These are phyloP conservation scores for Hippotragus niger DNA, from an alignment of 2,113 vertebrate genomes.

Conservation along the genomic window DNA sequence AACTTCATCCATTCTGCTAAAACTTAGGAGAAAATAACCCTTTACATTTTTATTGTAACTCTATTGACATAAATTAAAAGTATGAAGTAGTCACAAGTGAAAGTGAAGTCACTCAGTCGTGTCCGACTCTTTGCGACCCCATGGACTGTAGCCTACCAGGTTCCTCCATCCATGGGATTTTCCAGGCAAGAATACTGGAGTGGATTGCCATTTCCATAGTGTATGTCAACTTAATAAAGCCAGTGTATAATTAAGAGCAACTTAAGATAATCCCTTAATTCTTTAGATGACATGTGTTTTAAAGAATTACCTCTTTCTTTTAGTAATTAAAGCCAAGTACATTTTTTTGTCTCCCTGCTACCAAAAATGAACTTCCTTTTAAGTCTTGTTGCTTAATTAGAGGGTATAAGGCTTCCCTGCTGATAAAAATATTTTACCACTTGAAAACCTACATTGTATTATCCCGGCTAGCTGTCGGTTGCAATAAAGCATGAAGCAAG, in stretches of 20 bases:
- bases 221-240: neutral
- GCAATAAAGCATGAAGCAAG: constrained; percentile 38
- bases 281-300: neutral
- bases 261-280: constrained; percentile 27
- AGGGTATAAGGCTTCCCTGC: constrained; percentile 20
- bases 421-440: neutral
- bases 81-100: neutral
- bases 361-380: constrained; percentile 44
- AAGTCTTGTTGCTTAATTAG: constrained; percentile 55
- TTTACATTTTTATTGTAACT: constrained; percentile 2
- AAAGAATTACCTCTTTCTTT: constrained; percentile 43
- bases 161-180: too few relatives aligned
- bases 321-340: constrained; percentile 41
- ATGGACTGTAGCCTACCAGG: too few relatives aligned
- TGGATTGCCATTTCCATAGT: neutral
- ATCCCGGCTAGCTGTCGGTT: neutral
- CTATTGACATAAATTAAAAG: neutral
- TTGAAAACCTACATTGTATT: neutral
- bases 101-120: too few relatives aligned
- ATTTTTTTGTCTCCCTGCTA: constrained; percentile 26
- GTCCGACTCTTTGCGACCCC: too few relatives aligned
- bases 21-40: neutral
- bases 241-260: neutral
- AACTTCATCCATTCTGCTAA: neutral
- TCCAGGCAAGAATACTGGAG: too few relatives aligned